Evolutionary conservation across 2,113 vertebrate genomes (phyloP).

Genomic region (Connochaetes taurinus): DNA sequence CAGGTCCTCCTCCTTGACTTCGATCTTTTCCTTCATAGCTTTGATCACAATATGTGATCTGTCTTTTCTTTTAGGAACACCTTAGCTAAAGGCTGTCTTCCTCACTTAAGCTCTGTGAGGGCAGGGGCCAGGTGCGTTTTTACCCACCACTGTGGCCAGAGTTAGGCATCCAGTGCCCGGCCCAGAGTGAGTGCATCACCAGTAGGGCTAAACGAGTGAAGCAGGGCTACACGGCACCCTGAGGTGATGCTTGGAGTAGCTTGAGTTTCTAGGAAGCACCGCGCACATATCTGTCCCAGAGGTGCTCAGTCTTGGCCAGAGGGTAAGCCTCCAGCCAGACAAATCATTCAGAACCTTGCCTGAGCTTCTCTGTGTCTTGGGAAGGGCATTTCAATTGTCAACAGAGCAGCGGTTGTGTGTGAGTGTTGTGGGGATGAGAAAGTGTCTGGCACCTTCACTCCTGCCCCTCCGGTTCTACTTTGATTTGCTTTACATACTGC

Average conservation of each 20-base stretch:
- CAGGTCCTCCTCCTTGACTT: background rate
- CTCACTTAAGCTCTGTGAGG: background rate
- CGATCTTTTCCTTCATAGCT: background rate
- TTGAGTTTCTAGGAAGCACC: background rate
- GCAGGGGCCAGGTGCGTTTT: accelerated
- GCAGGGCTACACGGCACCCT: accelerated
- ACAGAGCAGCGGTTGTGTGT: background rate
- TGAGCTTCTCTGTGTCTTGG: background rate
- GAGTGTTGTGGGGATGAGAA: background rate
- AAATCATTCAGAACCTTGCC: background rate
- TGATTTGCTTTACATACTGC: background rate
- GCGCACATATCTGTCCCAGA: accelerated
- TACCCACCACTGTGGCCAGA: too few relatives aligned
- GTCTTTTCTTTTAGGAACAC: background rate
- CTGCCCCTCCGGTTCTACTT: background rate
- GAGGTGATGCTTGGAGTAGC: accelerated
- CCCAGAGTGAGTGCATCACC: background rate
- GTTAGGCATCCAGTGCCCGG: accelerated
- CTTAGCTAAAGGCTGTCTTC: background rate
- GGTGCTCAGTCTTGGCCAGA: background rate
- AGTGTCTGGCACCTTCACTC: accelerated
- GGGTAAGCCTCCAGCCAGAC: background rate
- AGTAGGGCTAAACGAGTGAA: accelerated
- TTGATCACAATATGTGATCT: background rate
- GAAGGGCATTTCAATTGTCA: background rate